Evolutionary conservation across 2,113 vertebrate species (phyloP).

Genomic region (Platichthys stellatus): DNA sequence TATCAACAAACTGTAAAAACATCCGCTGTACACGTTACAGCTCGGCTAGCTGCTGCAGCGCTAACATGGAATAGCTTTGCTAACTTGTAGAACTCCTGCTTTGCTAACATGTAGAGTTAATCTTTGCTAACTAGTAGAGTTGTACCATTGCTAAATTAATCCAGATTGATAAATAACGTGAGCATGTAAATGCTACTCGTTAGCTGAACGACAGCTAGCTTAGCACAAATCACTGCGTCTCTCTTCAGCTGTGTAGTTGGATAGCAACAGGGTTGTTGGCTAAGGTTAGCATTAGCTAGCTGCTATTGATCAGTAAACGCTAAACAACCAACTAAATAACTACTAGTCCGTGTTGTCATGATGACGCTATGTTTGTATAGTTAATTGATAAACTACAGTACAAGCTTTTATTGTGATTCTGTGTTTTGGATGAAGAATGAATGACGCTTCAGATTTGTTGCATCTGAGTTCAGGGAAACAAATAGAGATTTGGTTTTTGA

Average conservation of each 20-base stretch:
- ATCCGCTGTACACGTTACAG: constrained; percentile 20
- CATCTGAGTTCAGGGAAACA: no score
- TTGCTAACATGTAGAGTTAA: neutral
- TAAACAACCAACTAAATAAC: no score
- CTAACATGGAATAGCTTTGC: neutral
- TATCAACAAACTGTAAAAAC: neutral
- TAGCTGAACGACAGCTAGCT: neutral
- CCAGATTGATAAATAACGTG: neutral
- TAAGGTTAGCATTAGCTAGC: neutral
- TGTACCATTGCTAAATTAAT: neutral
- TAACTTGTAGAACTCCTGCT: neutral
- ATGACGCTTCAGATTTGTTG: no score
- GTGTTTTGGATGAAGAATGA: no score
- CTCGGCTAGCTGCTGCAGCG: neutral
- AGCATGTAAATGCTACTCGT: neutral
- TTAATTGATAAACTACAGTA: no score
- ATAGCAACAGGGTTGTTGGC: no score
- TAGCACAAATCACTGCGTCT: neutral
- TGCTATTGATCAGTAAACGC: neutral
- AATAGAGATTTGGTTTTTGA: no score
- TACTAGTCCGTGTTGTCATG: no score
- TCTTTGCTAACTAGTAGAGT: neutral
- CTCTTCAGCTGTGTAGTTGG: no score
- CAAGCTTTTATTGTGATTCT: no score
- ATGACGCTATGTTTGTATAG: no score